These are phyloP conservation scores for Pampusana beccarii DNA, from an alignment of 2,113 vertebrate species.

Conservation along the genomic window DNA sequence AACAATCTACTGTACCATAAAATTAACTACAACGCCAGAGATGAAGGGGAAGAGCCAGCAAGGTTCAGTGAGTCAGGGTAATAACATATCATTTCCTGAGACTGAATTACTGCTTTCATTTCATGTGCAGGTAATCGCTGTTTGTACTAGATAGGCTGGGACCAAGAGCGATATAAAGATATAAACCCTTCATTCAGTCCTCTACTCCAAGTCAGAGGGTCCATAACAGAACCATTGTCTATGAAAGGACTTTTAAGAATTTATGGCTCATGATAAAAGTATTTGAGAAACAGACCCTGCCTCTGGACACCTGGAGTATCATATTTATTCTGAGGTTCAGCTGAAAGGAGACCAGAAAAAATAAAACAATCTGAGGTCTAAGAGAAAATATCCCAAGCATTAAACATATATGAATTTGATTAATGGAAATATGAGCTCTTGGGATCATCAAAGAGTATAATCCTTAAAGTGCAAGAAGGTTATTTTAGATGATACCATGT, in stretches of 20 bases:
- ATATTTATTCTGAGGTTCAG: background rate
- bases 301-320: background rate
- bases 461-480: background rate
- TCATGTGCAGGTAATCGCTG: background rate
- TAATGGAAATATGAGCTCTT: background rate
- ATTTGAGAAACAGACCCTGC: background rate
- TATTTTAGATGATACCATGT: background rate
- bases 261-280: background rate
- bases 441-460: background rate
- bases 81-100: constrained; percentile 12
- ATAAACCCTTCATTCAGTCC: constrained; percentile 29
- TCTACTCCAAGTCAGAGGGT: background rate
- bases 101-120: constrained; percentile 33
- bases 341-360: background rate
- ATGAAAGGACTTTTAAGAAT: background rate
- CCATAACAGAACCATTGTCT: constrained; percentile 23
- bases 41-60: background rate
- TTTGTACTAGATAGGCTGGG: background rate
- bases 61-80: background rate
- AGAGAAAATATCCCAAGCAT: background rate
- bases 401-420: background rate
- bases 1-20: background rate
- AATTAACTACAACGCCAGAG: background rate
- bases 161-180: background rate
- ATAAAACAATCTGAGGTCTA: background rate